Evolutionary conservation across 1,140 invertebrate genomes (phyloP).

Genomic region (Epicauta chinensis): DNA sequence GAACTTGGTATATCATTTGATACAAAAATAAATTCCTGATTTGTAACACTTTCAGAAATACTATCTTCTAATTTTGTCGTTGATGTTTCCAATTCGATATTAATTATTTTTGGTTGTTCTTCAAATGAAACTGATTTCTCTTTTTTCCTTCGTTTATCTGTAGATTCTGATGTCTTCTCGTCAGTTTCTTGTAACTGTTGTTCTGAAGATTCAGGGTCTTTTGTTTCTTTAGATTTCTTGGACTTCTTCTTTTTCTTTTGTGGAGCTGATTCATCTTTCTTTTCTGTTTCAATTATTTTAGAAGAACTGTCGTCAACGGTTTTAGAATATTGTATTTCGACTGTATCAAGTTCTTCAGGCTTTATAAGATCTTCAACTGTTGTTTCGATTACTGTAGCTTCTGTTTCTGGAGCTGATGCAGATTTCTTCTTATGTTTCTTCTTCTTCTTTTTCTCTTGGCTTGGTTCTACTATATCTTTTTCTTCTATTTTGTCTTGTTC

Average conservation of each 20-base stretch:
- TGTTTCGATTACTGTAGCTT: too few species aligned
- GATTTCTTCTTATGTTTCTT: constrained; percentile 1
- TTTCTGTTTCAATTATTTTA: neutral
- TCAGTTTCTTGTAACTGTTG: constrained; percentile 1
- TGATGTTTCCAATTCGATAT: constrained; percentile 17
- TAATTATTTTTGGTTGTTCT: constrained; percentile 31
- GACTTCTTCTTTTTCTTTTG: constrained; percentile 10
- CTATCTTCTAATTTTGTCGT: constrained; percentile 11
- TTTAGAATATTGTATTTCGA: neutral
- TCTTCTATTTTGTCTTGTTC: too few species aligned
- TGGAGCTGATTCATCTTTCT: constrained; percentile 1
- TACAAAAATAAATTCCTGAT: constrained; percentile 29
- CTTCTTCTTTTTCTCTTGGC: neutral
- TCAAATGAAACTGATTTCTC: constrained; percentile 35
- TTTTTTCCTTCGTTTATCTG: constrained; percentile 18
- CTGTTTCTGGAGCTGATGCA: too few species aligned
- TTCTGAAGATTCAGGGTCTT: neutral
- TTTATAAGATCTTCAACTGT: too few species aligned
- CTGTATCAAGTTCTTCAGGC: too few species aligned
- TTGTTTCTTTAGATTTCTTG: constrained; percentile 21
- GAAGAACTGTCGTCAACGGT: neutral
- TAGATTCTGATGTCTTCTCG: constrained; percentile 6
- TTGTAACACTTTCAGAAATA: constrained; percentile 20
- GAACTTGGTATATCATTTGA: neutral
- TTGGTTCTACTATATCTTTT: constrained; percentile 10